Evolutionary conservation across 2,113 vertebrate species (phyloP).

Genomic region (Hypomesus transpacificus): DNA sequence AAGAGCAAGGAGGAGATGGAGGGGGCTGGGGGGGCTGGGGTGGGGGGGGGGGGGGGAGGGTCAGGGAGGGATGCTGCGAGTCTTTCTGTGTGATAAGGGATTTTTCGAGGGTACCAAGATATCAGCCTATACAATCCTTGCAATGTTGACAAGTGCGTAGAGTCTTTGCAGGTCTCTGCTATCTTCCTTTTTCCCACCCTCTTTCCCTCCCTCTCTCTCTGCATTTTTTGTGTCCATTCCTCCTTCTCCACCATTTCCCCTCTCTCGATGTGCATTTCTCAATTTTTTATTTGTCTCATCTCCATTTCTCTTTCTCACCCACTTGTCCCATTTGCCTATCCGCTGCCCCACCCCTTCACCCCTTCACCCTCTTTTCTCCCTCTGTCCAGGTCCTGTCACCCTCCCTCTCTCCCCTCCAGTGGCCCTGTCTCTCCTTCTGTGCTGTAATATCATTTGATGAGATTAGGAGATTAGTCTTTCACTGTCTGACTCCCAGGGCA

Average conservation of each 20-base stretch:
- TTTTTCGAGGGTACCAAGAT: slow-evolving; percentile 17
- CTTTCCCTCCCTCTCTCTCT: background rate
- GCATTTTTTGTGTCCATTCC: background rate
- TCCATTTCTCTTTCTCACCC: background rate
- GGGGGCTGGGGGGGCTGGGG: background rate
- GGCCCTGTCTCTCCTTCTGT: slow-evolving; percentile 21
- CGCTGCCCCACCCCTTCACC: background rate
- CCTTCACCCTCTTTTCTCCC: background rate
- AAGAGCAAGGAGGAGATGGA: background rate
- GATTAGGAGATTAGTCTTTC: slow-evolving; percentile 52
- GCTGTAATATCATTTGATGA: slow-evolving; percentile 41
- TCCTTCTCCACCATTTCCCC: background rate
- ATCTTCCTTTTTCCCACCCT: background rate
- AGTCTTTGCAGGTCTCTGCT: background rate
- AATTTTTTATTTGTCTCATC: background rate
- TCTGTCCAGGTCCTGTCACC: background rate
- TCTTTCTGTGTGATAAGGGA: slow-evolving; percentile 31
- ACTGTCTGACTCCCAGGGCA: slow-evolving; percentile 15
- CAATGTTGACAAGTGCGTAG: slow-evolving; percentile 24
- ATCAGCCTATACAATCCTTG: slow-evolving; percentile 25
- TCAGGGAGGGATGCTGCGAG: slow-evolving; percentile 9
- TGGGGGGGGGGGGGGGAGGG: slow-evolving; percentile 8
- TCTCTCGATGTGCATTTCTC: background rate
- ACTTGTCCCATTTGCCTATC: too few relatives aligned
- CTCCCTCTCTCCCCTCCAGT: slow-evolving; percentile 3